These are phyloP conservation scores for Mesorhabditis belari DNA, from an alignment of 2,888 invertebrate species.

Conservation along the genomic window DNA sequence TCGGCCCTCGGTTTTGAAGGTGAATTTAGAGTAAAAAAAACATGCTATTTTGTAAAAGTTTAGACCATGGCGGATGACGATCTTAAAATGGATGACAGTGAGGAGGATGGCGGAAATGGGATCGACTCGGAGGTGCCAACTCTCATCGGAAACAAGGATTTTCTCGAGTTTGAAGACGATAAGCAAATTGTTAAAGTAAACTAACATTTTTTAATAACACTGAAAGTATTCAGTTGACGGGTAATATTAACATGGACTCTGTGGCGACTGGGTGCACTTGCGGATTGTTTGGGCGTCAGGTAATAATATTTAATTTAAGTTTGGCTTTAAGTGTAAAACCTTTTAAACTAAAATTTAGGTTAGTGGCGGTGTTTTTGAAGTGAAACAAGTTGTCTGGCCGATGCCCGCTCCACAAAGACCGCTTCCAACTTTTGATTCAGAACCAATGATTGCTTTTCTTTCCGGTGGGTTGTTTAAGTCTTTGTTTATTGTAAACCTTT, in stretches of 20 bases:
- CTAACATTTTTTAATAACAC: background rate
- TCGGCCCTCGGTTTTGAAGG: constrained; percentile 28
- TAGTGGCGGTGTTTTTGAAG: constrained; percentile 17
- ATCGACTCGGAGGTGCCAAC: background rate
- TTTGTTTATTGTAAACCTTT: background rate
- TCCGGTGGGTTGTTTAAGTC: background rate
- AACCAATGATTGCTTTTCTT: background rate
- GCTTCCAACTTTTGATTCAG: constrained; percentile 1
- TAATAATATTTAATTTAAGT: background rate
- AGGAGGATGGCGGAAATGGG: constrained; percentile 8
- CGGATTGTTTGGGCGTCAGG: constrained; percentile 12
- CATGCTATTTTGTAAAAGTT: background rate
- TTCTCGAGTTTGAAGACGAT: constrained; percentile 25
- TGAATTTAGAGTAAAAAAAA: background rate
- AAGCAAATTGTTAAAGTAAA: constrained; percentile 15
- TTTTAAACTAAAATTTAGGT: constrained; percentile 4
- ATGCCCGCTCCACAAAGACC: background rate
- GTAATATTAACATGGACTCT: constrained; percentile 19
- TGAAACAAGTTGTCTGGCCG: constrained; percentile 18
- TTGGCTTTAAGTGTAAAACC: background rate
- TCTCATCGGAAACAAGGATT: constrained; percentile 14
- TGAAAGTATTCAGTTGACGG: constrained; percentile 3
- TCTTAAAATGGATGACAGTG: constrained; percentile 4
- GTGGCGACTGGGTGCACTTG: constrained; percentile 29
- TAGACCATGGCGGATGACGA: constrained; percentile 11